Evolutionary conservation across 2,113 vertebrate genomes (phyloP), one percentile per base, ranked within the genome.

Genomic region (Syrrhaptes paradoxus): DNA sequence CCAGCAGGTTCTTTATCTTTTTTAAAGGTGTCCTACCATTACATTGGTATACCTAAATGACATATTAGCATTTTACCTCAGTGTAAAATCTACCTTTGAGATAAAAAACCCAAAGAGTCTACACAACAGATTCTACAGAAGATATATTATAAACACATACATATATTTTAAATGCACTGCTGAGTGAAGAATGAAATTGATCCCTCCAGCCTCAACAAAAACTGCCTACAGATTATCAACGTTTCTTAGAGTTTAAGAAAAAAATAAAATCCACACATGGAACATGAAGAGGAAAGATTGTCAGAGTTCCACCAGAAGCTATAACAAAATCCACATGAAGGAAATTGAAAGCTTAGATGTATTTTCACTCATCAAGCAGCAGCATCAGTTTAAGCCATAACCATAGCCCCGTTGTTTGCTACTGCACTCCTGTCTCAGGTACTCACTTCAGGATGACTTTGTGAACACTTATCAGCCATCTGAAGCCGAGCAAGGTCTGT

Each of bases 141-240:
- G 10, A 32, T 45, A 26, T 34, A 74, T 62, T 46, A 73, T 38
- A 75, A 74, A 57, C 16, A 26, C 12, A 43, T 17, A 18, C 29
- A 21, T 29, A 31, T 41, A 25, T 84, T 49, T 68, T 85, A 73
- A 94, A 88, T 32, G 58, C 46, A 59, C 8, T 62, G 17, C 58
- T 77, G 51, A 90, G 55, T 48, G 63, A 93, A 54, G 41, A 93
- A 26, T 84, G 75, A 94, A 96, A 92, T 94, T 90, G 32, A 12
- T 88, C 72, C 90, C 93, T 95, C 75, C 7, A 48, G 55, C 32
- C 79, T 90, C 72, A 86, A 94, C 46, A 94, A 82, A 75, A 90
- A 7, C n/a, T 43, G 16, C 51, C 85, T 77, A 65, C 51, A 91
- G 75, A 85, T 94, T 89, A 89, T 57, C 59, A 93, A 65, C 0